Base-by-base conservation (phyloP, 64 coral and sea anemone genomes). In the Pocillopora verrucosa region DNA sequence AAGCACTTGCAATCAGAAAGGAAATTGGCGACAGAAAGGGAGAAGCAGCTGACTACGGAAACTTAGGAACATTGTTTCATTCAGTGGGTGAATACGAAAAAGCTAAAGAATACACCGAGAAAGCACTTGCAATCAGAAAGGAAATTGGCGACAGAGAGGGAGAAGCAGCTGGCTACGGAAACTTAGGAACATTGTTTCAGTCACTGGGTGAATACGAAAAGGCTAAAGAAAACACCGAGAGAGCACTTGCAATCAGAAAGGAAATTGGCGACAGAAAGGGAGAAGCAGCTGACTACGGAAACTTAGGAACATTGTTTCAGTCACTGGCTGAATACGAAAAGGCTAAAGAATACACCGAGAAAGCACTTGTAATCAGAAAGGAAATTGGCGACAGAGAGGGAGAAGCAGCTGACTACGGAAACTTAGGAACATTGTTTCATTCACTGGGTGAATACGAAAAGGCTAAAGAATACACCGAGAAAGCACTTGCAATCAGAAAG, bases 1-100 rank as follows among this genome's bases (percentile, higher is more conserved):
- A 59, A 78, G 76, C 76, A 59, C 20, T 78, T 78, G 51, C 76
- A 13, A 58, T 78, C 38, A 78, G 51, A 51, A 78, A 57, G 58
- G 76, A 78, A 51, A 78, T 59, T n/a, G 76, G 76, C 58, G 76
- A 78, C 76, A 67, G 16, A 67, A 22, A 1, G 7, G 63, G 63
- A 67, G 0, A 67, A 67, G 63, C 63, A 67, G 1, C 63, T 20
- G 63, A 67, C 22, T 67, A 67, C 63, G 64, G 19, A 22, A 67
- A 22, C 64, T 67, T 67, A 67, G 64, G 16, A n/a, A 6, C 64
- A 20, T 1, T 67, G 64, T 67, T 22, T 3, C 3, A 17, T 0
- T 67, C 64, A 0, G 14, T 22, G 7, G 13, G 16, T 22, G 1
- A 67, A 67, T 67, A 67, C 22, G 14, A 67, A 4, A 67, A 22